A percentile compares a stretch with the other conserved stretches of the same genome.
Evolutionary conservation across 2,888 invertebrate genomes (phyloP).

Genomic region (Hirtodrosophila alboralis): DNA sequence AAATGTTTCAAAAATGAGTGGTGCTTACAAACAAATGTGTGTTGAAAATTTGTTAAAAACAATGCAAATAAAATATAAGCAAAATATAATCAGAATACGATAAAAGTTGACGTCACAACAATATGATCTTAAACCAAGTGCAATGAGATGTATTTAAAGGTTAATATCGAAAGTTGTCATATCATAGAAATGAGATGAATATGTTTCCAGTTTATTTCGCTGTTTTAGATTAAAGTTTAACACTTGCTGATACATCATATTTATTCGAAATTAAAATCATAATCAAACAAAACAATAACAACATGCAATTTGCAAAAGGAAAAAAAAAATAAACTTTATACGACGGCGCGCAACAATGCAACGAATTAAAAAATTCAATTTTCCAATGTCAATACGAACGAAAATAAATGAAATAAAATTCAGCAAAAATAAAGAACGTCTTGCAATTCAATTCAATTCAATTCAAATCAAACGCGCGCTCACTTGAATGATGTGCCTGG

Average conservation of each 20-base stretch:
- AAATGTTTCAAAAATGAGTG: conserved; percentile 23
- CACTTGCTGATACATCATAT: conserved; percentile 12
- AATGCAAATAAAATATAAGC: conserved; percentile 33
- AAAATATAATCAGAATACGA: conserved; percentile 16
- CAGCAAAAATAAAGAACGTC: conserved; percentile 37
- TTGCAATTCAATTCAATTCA: conserved; percentile 63
- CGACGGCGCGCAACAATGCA: conserved; percentile 30
- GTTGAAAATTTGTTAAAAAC: conserved; percentile 12
- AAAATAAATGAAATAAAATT: conserved; percentile 16
- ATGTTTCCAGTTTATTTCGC: conserved; percentile 9
- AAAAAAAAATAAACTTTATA: conserved; percentile 19
- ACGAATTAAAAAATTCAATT: conserved; percentile 22
- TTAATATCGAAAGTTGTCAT: conserved; percentile 25
- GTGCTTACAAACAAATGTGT: conserved; percentile 9
- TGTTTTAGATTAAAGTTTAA: conserved; percentile 17
- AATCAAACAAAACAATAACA: conserved; percentile 40
- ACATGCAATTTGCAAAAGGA: conserved; percentile 67
- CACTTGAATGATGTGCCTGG: conserved; percentile 81
- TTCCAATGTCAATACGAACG: conserved; percentile 18
- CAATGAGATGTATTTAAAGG: conserved; percentile 25
- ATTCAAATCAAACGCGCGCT: conserved; percentile 75
- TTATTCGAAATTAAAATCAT: conserved; percentile 20
- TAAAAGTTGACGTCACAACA: not conserved
- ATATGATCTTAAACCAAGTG: conserved; percentile 11
- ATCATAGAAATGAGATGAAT: conserved; percentile 41